Conservation (phyloP, 2,888 invertebrate genomes). For the Ophioninae sp. region DNA sequence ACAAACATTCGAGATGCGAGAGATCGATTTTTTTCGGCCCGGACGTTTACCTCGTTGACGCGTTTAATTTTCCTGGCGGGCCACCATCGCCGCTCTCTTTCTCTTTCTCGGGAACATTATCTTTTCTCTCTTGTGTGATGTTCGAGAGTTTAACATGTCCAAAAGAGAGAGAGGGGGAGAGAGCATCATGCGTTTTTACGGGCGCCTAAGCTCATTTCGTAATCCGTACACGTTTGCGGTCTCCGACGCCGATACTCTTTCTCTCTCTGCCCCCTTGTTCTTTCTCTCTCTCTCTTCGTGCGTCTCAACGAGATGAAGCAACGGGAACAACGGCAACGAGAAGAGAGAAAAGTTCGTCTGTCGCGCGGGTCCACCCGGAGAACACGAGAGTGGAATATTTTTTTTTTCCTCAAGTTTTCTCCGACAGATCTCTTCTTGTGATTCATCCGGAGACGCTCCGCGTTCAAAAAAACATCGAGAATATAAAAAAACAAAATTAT, state of each 20-base stretch:
- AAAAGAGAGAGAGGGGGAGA: slow-evolving; percentile 17
- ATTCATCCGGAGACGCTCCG: slow-evolving; percentile 27
- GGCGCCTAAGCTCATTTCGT: slow-evolving; percentile 60
- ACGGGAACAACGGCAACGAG: slow-evolving; percentile 8
- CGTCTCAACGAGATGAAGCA: slow-evolving; percentile 42
- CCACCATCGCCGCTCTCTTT: background rate
- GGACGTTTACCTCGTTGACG: slow-evolving; percentile 7
- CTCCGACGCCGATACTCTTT: slow-evolving; percentile 44
- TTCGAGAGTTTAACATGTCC: slow-evolving; percentile 42
- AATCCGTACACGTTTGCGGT: slow-evolving; percentile 54
- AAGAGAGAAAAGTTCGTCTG: slow-evolving; percentile 35
- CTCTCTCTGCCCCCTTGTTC: slow-evolving; percentile 39
- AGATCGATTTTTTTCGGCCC: slow-evolving; percentile 19
- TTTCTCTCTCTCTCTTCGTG: slow-evolving; percentile 15
- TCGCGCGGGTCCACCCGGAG: slow-evolving; percentile 30
- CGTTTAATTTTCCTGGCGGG: slow-evolving; percentile 35
- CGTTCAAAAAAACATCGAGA: slow-evolving; percentile 4
- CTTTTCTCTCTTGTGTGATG: slow-evolving; percentile 4
- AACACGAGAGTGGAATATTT: slow-evolving; percentile 38
- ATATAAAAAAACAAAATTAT: slow-evolving; percentile 7
- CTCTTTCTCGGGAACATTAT: background rate
- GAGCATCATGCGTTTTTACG: slow-evolving; percentile 52
- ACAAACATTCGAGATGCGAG: background rate
- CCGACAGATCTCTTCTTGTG: slow-evolving; percentile 35
- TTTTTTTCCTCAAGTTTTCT: slow-evolving; percentile 21